phyloP scores from a whole-genome alignment of 2,888 invertebrate species.

The Luperina nickerlii region DNA sequence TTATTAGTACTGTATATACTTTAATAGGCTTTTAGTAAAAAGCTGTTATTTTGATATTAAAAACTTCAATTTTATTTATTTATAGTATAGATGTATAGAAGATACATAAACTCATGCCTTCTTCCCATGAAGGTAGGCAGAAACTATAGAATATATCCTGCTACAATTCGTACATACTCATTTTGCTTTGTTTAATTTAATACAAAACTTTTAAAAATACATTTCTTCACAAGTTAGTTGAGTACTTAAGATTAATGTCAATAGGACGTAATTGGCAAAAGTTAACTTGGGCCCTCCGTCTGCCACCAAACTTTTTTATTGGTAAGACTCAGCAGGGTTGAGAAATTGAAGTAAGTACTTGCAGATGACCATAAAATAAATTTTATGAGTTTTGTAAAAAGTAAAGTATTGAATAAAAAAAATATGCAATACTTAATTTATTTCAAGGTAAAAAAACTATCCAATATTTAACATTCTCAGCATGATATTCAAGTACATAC shows the following conservation, averaged over 20 bases:
- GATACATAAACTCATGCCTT: background rate
- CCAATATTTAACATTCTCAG: background rate
- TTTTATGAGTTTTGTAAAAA: background rate
- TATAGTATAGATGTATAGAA: no score
- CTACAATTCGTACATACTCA: background rate
- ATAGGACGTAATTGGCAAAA: no score
- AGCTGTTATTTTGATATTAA: background rate
- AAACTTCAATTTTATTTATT: no score
- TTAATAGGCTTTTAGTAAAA: background rate
- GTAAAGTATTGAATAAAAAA: background rate
- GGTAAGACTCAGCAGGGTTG: background rate
- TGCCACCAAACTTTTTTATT: no score
- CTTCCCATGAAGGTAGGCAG: background rate
- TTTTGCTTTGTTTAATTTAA: slow-evolving; percentile 1
- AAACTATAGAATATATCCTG: background rate
- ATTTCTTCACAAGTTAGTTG: background rate
- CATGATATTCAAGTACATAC: background rate
- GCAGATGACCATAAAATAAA: background rate
- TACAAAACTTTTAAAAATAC: background rate
- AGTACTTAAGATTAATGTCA: background rate
- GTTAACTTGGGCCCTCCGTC: no score
- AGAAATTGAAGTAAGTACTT: background rate
- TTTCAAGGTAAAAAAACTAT: slow-evolving; percentile 13
- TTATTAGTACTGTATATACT: no score
- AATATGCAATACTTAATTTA: slow-evolving; percentile 11